phyloP scores from a whole-genome alignment of 2,113 vertebrate genomes.

The Nestor notabilis region DNA sequence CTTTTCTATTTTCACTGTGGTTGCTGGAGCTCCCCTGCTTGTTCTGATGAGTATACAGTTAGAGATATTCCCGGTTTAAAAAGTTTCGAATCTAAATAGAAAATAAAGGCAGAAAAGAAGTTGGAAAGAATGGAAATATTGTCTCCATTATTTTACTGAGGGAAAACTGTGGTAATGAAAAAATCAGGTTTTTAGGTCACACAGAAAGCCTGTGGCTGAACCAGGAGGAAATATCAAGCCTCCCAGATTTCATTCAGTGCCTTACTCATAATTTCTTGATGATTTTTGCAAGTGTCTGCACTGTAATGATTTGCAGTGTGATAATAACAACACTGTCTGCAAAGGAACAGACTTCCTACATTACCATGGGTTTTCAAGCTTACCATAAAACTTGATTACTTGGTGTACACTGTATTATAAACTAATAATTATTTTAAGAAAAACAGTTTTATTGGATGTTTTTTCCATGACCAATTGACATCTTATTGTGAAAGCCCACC shows the following conservation, averaged over 20 bases:
- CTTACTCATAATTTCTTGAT: slow-evolving; percentile 29
- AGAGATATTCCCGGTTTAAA: background rate
- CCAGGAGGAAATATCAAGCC: slow-evolving; percentile 1
- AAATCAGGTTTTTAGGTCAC: background rate
- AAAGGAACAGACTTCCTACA: background rate
- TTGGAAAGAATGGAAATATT: background rate
- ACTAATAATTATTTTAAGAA: slow-evolving; percentile 4
- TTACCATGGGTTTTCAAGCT: background rate
- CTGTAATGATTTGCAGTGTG: slow-evolving; percentile 20
- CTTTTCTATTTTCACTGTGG: background rate
- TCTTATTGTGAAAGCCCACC: background rate
- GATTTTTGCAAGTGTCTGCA: slow-evolving; percentile 26
- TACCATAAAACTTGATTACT: slow-evolving; percentile 21
- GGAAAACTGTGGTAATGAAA: background rate
- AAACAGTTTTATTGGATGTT: background rate
- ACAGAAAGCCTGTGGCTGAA: slow-evolving; percentile 2
- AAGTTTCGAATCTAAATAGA: background rate
- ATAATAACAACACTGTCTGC: background rate
- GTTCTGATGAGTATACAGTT: background rate
- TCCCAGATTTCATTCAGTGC: background rate
- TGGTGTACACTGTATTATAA: background rate
- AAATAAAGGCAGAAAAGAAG: background rate
- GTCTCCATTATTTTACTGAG: background rate
- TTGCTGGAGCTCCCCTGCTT: background rate
- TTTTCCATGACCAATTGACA: background rate